Conservation (phyloP, 1,140 invertebrate species). For the Lordiphosa mommai region DNA sequence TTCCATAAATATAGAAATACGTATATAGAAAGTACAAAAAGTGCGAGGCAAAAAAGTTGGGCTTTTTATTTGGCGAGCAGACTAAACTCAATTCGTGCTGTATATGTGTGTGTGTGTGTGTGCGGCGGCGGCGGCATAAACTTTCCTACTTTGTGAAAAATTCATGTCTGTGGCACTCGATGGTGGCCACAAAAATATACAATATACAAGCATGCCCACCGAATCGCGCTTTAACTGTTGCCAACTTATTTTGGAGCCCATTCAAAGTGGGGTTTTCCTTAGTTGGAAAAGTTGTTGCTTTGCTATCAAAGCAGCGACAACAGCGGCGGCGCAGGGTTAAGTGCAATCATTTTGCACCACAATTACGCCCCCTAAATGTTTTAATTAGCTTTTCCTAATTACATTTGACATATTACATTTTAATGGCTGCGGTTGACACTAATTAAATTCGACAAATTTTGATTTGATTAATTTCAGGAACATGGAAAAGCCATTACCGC, state of each 20-base stretch:
- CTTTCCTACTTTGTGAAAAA: slow-evolving; percentile 73
- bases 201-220: slow-evolving; percentile 19
- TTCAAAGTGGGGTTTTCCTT: slow-evolving; percentile 24
- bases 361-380: too few relatives aligned
- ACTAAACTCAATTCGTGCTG: slow-evolving; percentile 51
- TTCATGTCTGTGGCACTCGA: slow-evolving; percentile 72
- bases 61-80: slow-evolving; percentile 17
- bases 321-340: too few relatives aligned
- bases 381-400: neutral
- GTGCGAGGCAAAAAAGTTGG: slow-evolving; percentile 52
- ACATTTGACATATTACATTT: slow-evolving; percentile 2
- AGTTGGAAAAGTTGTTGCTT: slow-evolving; percentile 27
- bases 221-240: slow-evolving; percentile 57
- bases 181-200: slow-evolving; percentile 69
- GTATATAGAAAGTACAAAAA: slow-evolving; percentile 21
- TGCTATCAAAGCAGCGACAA: neutral
- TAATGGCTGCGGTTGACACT: slow-evolving; percentile 5
- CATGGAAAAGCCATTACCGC: slow-evolving; percentile 12
- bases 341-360: too few relatives aligned
- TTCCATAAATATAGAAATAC: slow-evolving; percentile 76
- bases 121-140: slow-evolving; percentile 61
- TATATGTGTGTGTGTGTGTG: slow-evolving; percentile 18
- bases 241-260: slow-evolving; percentile 46
- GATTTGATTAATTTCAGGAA: slow-evolving; percentile 8
- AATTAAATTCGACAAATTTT: slow-evolving; percentile 5